These are phyloP conservation scores for Ichneumoninae sp. DNA, from an alignment of 2,888 invertebrate species.

Conservation along the genomic window DNA sequence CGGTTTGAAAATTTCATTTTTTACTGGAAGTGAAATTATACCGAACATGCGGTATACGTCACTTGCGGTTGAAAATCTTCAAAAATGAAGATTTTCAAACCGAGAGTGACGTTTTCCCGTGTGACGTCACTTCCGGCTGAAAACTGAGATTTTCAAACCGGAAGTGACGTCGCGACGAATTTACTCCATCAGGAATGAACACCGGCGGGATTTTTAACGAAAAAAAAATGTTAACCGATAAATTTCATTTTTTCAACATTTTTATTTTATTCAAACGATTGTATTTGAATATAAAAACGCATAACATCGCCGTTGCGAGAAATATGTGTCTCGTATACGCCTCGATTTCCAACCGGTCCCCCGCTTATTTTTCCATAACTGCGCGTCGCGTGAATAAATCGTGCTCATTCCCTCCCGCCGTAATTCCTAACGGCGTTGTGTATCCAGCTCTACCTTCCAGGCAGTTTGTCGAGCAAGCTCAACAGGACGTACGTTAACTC, in stretches of 20 bases:
- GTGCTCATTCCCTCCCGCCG: constrained; percentile 13
- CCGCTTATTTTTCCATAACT: constrained; percentile 22
- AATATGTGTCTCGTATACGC: not conserved
- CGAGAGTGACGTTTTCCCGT: no score
- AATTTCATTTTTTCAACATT: not conserved
- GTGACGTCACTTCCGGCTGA: no score
- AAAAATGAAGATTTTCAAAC: no score
- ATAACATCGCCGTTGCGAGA: not conserved
- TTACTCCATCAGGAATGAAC: not conserved
- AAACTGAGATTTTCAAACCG: no score
- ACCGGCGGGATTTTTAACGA: no score
- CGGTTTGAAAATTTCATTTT: not conserved
- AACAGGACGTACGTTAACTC: constrained; percentile 60
- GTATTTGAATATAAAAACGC: not conserved
- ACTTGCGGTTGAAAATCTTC: not conserved
- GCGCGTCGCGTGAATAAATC: constrained; percentile 9
- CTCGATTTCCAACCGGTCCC: not conserved
- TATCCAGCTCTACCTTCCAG: constrained; percentile 23
- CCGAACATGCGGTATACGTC: not conserved
- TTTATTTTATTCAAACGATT: not conserved
- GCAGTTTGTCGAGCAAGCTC: constrained; percentile 64
- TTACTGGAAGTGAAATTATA: not conserved
- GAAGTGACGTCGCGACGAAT: not conserved
- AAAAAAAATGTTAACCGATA: not conserved
- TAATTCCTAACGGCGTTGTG: constrained; percentile 8